These are phyloP conservation scores for Pogonocichla stellata DNA, from an alignment of 2,113 vertebrate species.

Conservation along the genomic window DNA sequence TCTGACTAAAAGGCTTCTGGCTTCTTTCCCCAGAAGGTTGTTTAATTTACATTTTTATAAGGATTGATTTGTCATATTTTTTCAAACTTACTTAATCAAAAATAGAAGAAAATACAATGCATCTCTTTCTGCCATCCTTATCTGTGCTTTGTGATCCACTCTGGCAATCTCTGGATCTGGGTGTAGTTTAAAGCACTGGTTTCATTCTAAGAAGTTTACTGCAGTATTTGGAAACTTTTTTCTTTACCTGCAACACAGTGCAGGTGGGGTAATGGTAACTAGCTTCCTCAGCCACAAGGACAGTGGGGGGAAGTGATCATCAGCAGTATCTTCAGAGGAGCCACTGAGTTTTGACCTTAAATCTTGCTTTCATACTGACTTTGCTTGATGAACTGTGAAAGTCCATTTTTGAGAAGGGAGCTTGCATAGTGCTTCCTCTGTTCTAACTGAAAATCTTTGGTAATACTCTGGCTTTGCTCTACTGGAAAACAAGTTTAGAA, in stretches of 20 bases:
- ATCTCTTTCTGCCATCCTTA: background rate
- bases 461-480: background rate
- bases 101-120: background rate
- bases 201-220: background rate
- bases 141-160: background rate
- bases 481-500: background rate
- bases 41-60: background rate
- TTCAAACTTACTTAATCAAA: background rate
- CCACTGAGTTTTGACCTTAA: background rate
- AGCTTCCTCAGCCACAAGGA: background rate
- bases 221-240: background rate
- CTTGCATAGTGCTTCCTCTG: background rate
- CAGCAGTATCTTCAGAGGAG: background rate
- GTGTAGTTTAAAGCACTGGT: background rate
- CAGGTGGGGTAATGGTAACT: background rate
- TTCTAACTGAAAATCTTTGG: background rate
- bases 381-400: background rate
- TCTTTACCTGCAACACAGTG: background rate
- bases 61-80: background rate
- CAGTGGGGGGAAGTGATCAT: background rate
- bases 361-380: background rate
- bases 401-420: background rate
- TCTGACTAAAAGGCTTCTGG: background rate
- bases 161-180: background rate
- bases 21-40: background rate